Evolutionary conservation across 2,888 invertebrate species (phyloP).

Genomic region (Tetranychus piercei): DNA sequence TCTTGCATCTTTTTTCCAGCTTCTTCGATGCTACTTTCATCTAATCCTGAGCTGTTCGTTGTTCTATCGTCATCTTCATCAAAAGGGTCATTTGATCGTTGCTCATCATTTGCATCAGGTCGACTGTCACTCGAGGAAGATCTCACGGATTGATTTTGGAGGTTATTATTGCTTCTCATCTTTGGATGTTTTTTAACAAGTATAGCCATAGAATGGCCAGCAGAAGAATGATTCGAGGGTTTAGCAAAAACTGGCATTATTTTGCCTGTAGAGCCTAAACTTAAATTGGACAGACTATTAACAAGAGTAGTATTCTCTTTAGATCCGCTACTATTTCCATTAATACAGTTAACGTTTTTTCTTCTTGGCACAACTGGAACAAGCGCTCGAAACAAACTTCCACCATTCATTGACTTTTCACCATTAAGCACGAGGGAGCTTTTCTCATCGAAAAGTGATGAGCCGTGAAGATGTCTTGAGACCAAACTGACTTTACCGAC

Average conservation of each 20-base stretch:
- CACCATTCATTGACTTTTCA: background rate
- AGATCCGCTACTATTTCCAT: background rate
- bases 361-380: background rate
- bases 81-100: background rate
- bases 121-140: background rate
- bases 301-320: background rate
- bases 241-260: background rate
- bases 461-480: background rate
- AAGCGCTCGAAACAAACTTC: background rate
- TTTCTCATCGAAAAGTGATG: background rate
- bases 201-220: background rate
- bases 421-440: background rate
- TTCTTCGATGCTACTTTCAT: background rate
- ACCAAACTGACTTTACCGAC: background rate
- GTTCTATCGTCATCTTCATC: background rate
- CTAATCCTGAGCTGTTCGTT: background rate
- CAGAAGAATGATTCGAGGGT: background rate
- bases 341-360: background rate
- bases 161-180: background rate
- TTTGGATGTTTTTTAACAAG: background rate
- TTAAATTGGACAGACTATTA: slow-evolving; percentile 1
- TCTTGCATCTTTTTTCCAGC: slow-evolving; percentile 6
- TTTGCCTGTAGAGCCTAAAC: background rate
- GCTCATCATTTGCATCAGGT: background rate
- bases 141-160: background rate